These are phyloP conservation scores for Sebastolobus altivelis DNA, from an alignment of 2,797 vertebrate genomes.

Conservation along the genomic window DNA sequence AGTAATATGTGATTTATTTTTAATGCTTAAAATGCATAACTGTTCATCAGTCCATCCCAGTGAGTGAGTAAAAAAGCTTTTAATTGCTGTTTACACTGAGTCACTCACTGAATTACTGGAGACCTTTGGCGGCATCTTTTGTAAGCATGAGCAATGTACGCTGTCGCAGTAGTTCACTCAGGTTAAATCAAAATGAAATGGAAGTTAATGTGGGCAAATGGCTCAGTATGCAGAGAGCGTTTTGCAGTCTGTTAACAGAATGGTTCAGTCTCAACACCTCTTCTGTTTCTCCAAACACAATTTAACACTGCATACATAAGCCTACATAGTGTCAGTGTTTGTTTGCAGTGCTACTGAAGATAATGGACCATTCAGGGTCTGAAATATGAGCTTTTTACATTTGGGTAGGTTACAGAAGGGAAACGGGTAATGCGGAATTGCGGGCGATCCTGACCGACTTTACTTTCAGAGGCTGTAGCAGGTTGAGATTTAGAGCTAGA, in stretches of 20 bases:
- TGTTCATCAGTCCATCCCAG: conserved; percentile 13
- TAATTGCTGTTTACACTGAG: conserved; percentile 41
- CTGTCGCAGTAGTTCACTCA: conserved; percentile 30
- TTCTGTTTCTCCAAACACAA: conserved; percentile 13
- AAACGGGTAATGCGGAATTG: not conserved
- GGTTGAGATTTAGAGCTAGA: no score
- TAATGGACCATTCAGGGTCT: not conserved
- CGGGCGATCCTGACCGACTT: no score
- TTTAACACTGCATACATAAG: not conserved
- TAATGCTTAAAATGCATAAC: conserved; percentile 7
- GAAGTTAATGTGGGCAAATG: conserved; percentile 7
- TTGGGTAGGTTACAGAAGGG: no score
- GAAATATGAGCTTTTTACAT: not conserved
- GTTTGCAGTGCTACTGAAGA: not conserved
- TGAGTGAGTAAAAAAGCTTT: conserved; percentile 18
- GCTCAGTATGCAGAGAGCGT: conserved; percentile 10
- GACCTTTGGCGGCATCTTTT: conserved; percentile 6
- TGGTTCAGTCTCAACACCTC: conserved; percentile 6
- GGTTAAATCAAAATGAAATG: conserved; percentile 24
- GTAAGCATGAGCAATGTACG: conserved; percentile 27
- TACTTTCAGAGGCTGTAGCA: no score
- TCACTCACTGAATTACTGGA: not conserved
- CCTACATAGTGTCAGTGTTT: not conserved
- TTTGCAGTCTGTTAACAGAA: conserved; percentile 25
- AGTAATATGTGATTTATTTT: conserved; percentile 9